Percentiles rank a stretch among this genome's conserved stretches.
phyloP scores from a whole-genome alignment of 2,797 vertebrate genomes.

The Sebastiscus albofasciatus region DNA sequence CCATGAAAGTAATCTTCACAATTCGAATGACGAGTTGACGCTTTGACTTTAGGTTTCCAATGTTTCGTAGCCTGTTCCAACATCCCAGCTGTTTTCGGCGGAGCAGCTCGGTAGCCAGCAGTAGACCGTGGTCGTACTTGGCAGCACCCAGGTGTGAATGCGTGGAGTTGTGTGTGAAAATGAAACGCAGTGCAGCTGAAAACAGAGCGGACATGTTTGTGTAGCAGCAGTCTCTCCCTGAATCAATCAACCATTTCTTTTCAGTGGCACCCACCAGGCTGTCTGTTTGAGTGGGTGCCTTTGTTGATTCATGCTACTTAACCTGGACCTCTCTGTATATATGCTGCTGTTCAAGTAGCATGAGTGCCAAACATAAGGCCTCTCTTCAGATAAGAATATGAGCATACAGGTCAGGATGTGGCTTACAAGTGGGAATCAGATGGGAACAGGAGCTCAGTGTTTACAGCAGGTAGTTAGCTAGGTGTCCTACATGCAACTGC shows the following conservation, averaged over 20 bases:
- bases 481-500: not conserved
- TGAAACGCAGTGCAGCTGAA: not conserved
- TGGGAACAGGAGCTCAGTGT: not conserved
- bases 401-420: not conserved
- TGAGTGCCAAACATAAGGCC: conserved; percentile 30
- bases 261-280: not conserved
- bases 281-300: conserved; percentile 39
- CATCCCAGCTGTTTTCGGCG: not conserved
- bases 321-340: conserved; percentile 24
- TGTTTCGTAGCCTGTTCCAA: not conserved
- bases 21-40: not conserved
- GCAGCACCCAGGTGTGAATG: conserved; percentile 26
- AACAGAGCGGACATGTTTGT: conserved; percentile 10
- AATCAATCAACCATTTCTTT: conserved; percentile 12
- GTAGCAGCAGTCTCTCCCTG: not conserved
- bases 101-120: not conserved
- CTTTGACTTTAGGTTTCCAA: not conserved
- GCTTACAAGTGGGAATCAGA: not conserved
- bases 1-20: not conserved
- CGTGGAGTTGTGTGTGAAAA: conserved; percentile 4
- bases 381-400: conserved; percentile 28
- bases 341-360: conserved; percentile 26
- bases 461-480: not conserved
- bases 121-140: not conserved
- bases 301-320: conserved; percentile 37